A percentile compares a stretch with the other conserved stretches of the same genome.
These are phyloP conservation scores for Trichosurus vulpecula DNA, from an alignment of 2,797 vertebrate genomes.

Conservation along the genomic window DNA sequence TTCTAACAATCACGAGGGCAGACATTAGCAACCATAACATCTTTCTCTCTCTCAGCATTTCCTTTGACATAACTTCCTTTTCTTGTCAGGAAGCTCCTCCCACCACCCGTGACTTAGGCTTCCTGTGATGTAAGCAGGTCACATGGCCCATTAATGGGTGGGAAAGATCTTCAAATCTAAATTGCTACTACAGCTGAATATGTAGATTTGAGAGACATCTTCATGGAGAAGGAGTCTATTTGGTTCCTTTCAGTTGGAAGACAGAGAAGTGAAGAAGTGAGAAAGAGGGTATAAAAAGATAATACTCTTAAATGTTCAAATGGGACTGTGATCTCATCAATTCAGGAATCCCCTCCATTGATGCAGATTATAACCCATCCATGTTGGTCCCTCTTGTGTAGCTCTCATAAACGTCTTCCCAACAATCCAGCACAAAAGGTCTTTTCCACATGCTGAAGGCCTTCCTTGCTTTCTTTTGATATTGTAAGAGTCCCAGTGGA, in stretches of 20 bases:
- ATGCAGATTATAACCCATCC: neutral
- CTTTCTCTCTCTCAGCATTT: too few relatives aligned
- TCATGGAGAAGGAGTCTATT: neutral
- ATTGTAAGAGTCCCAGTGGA: neutral
- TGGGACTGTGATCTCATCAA: neutral
- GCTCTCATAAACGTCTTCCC: neutral
- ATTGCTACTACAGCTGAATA: too few relatives aligned
- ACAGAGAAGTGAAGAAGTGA: too few relatives aligned
- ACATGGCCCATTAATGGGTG: too few relatives aligned
- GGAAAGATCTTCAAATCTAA: too few relatives aligned
- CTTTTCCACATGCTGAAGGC: neutral
- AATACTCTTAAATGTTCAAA: neutral
- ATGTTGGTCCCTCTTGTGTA: neutral
- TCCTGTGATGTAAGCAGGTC: too few relatives aligned
- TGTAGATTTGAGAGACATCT: neutral
- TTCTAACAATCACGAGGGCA: too few relatives aligned
- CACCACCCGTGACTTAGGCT: too few relatives aligned
- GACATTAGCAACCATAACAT: too few relatives aligned
- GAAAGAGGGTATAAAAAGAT: too few relatives aligned
- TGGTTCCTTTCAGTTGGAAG: neutral
- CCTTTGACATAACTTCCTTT: too few relatives aligned
- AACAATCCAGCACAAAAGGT: neutral
- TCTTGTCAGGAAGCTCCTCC: too few relatives aligned
- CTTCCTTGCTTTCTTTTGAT: neutral
- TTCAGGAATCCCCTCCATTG: neutral